Conservation (phyloP, 92 coral and sea anemone genomes). For the Porites divaricata region DNA sequence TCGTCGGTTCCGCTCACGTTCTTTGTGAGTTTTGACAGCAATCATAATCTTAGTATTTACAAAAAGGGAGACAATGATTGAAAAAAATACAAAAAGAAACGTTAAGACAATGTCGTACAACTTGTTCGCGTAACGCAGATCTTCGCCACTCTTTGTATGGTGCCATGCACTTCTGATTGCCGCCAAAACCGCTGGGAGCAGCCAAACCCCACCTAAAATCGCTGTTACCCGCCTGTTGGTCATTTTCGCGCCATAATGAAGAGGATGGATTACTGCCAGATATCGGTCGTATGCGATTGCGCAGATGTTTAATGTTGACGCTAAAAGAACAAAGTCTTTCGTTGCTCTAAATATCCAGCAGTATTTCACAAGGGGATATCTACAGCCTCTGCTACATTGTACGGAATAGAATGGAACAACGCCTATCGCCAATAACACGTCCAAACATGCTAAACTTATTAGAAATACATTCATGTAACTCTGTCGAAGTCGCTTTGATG, state of each 20-base stretch:
- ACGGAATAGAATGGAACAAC: slow-evolving; percentile 69
- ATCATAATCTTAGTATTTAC: slow-evolving; percentile 52
- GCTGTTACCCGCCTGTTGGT: slow-evolving; percentile 48
- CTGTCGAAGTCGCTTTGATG: slow-evolving; percentile 57
- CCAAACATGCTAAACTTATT: slow-evolving; percentile 66
- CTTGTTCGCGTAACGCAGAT: slow-evolving; percentile 26
- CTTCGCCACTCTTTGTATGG: slow-evolving; percentile 23
- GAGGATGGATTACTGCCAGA: slow-evolving; percentile 73
- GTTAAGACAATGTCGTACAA: slow-evolving; percentile 29
- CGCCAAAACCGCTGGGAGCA: slow-evolving; percentile 47
- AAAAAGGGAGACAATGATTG: slow-evolving; percentile 23
- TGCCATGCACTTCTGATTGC: slow-evolving; percentile 41
- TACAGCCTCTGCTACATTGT: slow-evolving; percentile 67
- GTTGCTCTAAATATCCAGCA: slow-evolving; percentile 64
- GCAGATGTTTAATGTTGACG: slow-evolving; percentile 62
- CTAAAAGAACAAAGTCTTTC: slow-evolving; percentile 55
- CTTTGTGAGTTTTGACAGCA: slow-evolving; percentile 53
- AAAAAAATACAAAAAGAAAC: slow-evolving; percentile 30
- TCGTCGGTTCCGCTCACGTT: slow-evolving; percentile 38
- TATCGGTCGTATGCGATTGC: slow-evolving; percentile 76
- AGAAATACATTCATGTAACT: slow-evolving; percentile 72
- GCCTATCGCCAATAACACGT: slow-evolving; percentile 49
- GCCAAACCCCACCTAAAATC: slow-evolving; percentile 62
- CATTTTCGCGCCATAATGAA: slow-evolving; percentile 68
- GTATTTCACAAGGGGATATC: slow-evolving; percentile 36